These are phyloP conservation scores for Ophion ventricosus DNA, from an alignment of 2,888 invertebrate species.

Conservation along the genomic window DNA sequence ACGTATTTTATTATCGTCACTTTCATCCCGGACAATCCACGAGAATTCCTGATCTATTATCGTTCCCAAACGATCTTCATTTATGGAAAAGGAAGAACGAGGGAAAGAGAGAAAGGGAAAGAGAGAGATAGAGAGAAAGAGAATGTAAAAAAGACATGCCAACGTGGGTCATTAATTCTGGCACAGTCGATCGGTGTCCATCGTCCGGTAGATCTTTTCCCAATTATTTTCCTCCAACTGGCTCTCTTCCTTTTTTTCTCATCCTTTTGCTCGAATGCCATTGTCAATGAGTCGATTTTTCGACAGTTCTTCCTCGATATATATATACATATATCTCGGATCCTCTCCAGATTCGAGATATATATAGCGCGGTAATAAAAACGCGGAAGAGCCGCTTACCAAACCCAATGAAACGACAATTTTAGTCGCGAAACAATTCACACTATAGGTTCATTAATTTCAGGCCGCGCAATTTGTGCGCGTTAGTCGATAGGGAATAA, in stretches of 20 bases:
- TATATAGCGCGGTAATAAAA: background rate
- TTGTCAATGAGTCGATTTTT: slow-evolving; percentile 52
- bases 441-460: slow-evolving; percentile 52
- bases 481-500: slow-evolving; percentile 49
- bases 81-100: slow-evolving; percentile 33
- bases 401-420: slow-evolving; percentile 11
- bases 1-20: slow-evolving; percentile 59
- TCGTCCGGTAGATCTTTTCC: slow-evolving; percentile 29
- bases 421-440: slow-evolving; percentile 16
- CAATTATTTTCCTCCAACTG: slow-evolving; percentile 28
- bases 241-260: slow-evolving; percentile 7
- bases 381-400: background rate
- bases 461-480: slow-evolving; percentile 28
- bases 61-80: slow-evolving; percentile 38
- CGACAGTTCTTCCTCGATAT: slow-evolving; percentile 11
- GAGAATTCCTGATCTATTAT: slow-evolving; percentile 48
- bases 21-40: slow-evolving; percentile 12
- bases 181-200: slow-evolving; percentile 31
- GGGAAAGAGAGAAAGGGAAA: slow-evolving; percentile 14
- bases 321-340: background rate
- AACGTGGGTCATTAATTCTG: slow-evolving; percentile 52
- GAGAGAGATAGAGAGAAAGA: slow-evolving; percentile 21
- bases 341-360: slow-evolving; percentile 26
- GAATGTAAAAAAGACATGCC: slow-evolving; percentile 5
- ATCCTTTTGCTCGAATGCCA: slow-evolving; percentile 7